Evolutionary conservation across 2,888 invertebrate genomes (phyloP).

Genomic region (Laothoe populi): DNA sequence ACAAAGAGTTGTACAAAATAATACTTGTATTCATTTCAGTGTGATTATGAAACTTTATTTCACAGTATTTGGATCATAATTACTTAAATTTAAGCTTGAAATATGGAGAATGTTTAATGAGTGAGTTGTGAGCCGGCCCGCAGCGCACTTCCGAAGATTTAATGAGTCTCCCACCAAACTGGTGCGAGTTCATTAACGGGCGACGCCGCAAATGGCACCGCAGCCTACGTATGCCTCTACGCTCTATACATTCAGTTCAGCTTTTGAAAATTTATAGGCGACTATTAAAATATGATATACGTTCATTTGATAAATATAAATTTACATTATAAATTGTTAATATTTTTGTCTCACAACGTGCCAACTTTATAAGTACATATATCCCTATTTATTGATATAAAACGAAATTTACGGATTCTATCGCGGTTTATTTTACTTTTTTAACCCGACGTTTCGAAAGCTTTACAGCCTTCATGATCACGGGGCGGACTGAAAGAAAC

Average conservation of each 20-base stretch:
- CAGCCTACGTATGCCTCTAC: neutral
- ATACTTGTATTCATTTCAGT: slow-evolving; percentile 1
- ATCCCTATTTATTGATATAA: too few relatives aligned
- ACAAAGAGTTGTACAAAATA: neutral
- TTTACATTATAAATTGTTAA: too few relatives aligned
- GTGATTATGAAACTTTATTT: neutral
- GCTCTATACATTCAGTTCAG: neutral
- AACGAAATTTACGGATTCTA: too few relatives aligned
- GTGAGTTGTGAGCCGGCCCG: slow-evolving; percentile 46
- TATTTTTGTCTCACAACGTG: too few relatives aligned
- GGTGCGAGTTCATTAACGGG: slow-evolving; percentile 60
- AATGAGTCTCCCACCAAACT: slow-evolving; percentile 56
- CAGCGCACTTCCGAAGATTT: slow-evolving; percentile 62
- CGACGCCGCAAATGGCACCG: slow-evolving; percentile 47
- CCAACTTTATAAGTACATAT: too few relatives aligned
- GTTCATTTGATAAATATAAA: too few relatives aligned
- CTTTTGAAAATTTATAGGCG: slow-evolving; percentile 3
- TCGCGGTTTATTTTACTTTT: too few relatives aligned
- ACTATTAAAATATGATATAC: too few relatives aligned
- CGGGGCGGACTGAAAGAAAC: too few relatives aligned
- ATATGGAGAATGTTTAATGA: slow-evolving; percentile 46
- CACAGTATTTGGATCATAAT: neutral
- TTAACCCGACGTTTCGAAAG: too few relatives aligned
- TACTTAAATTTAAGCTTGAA: slow-evolving; percentile 28
- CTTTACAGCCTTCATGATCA: too few relatives aligned